phyloP scores from a whole-genome alignment of 1,140 invertebrate species.

The Tachypleus tridentatus region DNA sequence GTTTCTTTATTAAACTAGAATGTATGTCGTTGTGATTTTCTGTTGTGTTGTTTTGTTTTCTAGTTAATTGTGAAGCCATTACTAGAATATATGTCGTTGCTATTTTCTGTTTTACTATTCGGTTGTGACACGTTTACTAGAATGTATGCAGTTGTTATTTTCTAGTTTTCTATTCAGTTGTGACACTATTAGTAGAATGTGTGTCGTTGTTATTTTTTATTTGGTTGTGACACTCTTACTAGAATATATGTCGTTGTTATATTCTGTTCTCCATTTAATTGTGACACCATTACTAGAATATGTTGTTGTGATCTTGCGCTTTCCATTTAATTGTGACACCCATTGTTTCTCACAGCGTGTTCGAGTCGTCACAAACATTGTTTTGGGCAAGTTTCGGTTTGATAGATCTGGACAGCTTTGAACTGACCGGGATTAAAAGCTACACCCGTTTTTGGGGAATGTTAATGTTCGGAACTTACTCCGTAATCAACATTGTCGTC shows the following conservation, averaged over 20 bases:
- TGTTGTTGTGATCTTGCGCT: background rate
- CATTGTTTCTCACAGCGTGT: constrained; percentile 52
- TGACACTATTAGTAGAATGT: no score
- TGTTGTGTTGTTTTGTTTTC: no score
- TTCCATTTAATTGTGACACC: background rate
- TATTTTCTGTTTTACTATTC: no score
- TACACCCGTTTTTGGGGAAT: constrained; percentile 89
- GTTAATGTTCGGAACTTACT: constrained; percentile 93
- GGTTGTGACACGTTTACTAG: no score
- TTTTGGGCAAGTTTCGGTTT: constrained; percentile 97
- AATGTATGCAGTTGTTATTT: no score
- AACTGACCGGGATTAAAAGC: constrained; percentile 79
- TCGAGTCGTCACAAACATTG: constrained; percentile 90
- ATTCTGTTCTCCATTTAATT: background rate
- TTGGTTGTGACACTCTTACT: background rate
- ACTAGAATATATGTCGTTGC: no score
- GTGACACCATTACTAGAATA: no score
- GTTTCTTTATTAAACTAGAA: no score
- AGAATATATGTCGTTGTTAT: no score
- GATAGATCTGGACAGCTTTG: constrained; percentile 88
- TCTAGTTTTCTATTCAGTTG: background rate
- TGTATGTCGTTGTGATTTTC: no score
- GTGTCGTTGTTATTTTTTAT: no score
- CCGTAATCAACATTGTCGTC: constrained; percentile 94
- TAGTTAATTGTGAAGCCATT: no score